Base-by-base conservation (phyloP, 2,888 invertebrate species). In the Ennomos quercinarius region DNA sequence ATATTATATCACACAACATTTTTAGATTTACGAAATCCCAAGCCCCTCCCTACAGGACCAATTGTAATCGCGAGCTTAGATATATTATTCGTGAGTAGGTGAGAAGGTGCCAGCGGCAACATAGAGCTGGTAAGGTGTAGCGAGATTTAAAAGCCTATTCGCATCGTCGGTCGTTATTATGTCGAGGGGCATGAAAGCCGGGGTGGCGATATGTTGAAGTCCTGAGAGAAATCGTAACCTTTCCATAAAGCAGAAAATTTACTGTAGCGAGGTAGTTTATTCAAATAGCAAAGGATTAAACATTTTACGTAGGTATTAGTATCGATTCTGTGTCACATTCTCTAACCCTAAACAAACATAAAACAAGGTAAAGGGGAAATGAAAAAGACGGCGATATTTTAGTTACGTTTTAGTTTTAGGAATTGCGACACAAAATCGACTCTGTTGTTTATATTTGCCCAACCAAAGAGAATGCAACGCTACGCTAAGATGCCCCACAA, bases 1-100 rank as follows among this genome's bases (percentile, higher is more conserved):
- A 27, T 74, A 77, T 83, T 84, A 83, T 84, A 84, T 84, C 81
- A 83, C 77, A 68, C 74, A 66, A 81, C 80, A 81, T 83, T 84
- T 84, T 83, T 79, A 73, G 77, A 78, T 80, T 83, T 83, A 80
- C 77, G 45, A 76, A 27, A n/a, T n/a, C n/a, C n/a, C n/a, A n/a
- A n/a, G n/a, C n/a, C n/a, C n/a, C 27, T 71, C 72, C 75, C 73
- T 58, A 57, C 51, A 79, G 75, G 81, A 77, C 71, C 78, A 79
- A 83, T 80, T 76, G 77, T 77, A 78, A 81, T 77, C 77, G 75
- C 71, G 64, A 67, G 74, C 73, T 77, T 72, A 74, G 73, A 74
- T 78, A 70, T 60, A 67, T 73, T 60, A 66, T 65, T 73, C 66
- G 54, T 48, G 58, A 56, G 64, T 55, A 61, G 56, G 53, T 58